Conservation (phyloP, 2,113 vertebrate species). For the Bos indicus region DNA sequence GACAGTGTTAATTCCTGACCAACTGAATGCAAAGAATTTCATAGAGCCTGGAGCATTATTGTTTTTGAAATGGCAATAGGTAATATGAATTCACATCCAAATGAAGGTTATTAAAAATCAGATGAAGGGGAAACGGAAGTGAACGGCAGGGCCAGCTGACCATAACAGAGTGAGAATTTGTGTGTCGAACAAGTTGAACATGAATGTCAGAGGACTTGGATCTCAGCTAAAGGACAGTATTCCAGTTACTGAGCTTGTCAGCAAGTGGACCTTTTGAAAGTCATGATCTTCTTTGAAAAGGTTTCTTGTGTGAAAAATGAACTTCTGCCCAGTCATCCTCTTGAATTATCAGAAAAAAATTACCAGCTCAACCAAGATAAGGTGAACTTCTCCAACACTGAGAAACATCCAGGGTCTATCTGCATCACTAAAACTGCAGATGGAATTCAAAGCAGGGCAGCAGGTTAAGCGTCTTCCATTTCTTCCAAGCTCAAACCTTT, state of each 20-base stretch:
- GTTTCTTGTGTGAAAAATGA: conserved; percentile 94
- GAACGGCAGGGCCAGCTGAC: not conserved
- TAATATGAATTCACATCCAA: not conserved
- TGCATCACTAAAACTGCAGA: conserved; percentile 92
- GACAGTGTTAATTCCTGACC: not conserved
- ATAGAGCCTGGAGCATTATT: not conserved
- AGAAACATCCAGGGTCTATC: conserved; percentile 95
- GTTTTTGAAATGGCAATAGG: not conserved
- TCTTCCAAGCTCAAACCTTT: conserved; percentile 92
- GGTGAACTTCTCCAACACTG: conserved; percentile 90
- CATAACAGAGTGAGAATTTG: not conserved
- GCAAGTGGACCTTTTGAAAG: not conserved
- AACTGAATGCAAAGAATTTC: not conserved
- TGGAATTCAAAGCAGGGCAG: conserved; percentile 93
- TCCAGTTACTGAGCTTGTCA: not conserved
- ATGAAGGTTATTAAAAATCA: not conserved
- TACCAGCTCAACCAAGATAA: conserved; percentile 93
- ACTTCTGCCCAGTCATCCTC: conserved; percentile 90
- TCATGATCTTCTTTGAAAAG: not conserved
- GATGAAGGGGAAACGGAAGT: not conserved
- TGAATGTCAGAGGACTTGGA: not conserved
- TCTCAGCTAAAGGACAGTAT: not conserved
- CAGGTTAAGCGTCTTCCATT: conserved; percentile 95
- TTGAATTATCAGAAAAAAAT: conserved; percentile 95
- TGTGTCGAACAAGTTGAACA: not conserved